Conservation (phyloP, 2,797 vertebrate species). For the Mionectes olivaceus region DNA sequence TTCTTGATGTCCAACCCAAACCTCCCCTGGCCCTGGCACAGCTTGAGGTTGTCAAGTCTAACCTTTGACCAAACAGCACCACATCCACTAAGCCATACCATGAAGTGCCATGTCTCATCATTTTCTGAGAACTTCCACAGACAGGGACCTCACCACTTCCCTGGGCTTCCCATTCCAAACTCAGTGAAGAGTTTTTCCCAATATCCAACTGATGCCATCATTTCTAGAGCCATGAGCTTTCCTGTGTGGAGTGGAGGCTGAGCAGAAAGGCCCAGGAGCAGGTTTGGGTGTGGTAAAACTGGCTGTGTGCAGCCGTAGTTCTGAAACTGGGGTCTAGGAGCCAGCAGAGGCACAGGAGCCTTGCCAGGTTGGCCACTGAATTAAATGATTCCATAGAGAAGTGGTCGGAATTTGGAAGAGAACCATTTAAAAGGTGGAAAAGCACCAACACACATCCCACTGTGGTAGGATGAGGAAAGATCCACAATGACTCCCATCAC, state of each 20-base stretch:
- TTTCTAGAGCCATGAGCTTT: neutral
- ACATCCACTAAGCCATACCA: accelerated
- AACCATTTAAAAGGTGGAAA: neutral
- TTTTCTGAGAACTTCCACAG: neutral
- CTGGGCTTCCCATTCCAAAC: neutral
- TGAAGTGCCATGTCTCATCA: neutral
- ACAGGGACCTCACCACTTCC: neutral
- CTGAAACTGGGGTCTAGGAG: neutral
- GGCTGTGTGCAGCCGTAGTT: neutral
- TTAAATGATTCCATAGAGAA: neutral
- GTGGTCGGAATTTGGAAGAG: neutral
- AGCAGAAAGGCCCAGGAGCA: neutral
- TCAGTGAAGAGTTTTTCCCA: neutral
- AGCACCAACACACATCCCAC: neutral
- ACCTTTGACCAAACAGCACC: neutral
- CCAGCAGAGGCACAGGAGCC: neutral
- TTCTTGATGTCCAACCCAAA: neutral
- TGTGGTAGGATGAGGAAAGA: neutral
- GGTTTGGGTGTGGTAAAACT: neutral
- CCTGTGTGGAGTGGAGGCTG: neutral
- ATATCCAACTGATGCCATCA: neutral
- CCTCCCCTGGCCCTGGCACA: neutral
- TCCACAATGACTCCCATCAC: neutral
- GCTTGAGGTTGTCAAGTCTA: neutral
- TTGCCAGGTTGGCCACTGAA: neutral